Conservation (phyloP, 37 sponge, comb jelly and placozoan genomes). For the Aplysina aerophoba region DNA sequence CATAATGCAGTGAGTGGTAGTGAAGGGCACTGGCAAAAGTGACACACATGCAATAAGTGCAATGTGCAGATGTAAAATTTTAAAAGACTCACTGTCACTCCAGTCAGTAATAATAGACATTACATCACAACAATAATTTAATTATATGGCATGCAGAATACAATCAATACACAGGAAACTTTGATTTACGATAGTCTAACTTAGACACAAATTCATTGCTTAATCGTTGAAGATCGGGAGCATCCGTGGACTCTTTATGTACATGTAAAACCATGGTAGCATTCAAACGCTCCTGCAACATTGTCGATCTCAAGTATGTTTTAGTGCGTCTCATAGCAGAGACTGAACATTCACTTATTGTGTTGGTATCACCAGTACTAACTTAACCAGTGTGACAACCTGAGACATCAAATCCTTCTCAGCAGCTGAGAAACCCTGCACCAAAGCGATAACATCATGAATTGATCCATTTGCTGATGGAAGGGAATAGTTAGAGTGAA, state of each 20-base stretch:
- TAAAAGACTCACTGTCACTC: too few species aligned
- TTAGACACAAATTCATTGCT: constrained; percentile 21
- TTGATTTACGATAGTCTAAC: constrained; percentile 27
- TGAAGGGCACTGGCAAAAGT: too few species aligned
- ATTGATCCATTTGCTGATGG: constrained; percentile 14
- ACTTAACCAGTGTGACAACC: neutral
- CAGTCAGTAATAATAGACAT: too few species aligned
- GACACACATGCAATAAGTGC: too few species aligned
- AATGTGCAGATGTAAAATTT: too few species aligned
- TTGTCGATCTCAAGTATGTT: constrained; percentile 14
- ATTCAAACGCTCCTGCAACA: too few species aligned
- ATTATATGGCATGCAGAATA: too few species aligned
- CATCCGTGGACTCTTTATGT: constrained; percentile 15
- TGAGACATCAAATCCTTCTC: constrained; percentile 11
- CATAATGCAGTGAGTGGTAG: too few species aligned
- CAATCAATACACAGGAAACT: constrained; percentile 21
- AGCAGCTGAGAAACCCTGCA: neutral
- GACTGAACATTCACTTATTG: constrained; percentile 20
- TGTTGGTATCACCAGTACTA: constrained; percentile 11
- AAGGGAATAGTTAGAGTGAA: constrained; percentile 30
- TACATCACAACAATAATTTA: too few species aligned
- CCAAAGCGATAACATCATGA: constrained; percentile 19
- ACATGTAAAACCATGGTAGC: constrained; percentile 4
- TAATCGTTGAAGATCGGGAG: neutral
- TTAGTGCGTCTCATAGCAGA: constrained; percentile 23